Evolutionary conservation across 2,888 invertebrate species (phyloP), one percentile per base, ranked within the genome.

Genomic region (Cosmia trapezina): DNA sequence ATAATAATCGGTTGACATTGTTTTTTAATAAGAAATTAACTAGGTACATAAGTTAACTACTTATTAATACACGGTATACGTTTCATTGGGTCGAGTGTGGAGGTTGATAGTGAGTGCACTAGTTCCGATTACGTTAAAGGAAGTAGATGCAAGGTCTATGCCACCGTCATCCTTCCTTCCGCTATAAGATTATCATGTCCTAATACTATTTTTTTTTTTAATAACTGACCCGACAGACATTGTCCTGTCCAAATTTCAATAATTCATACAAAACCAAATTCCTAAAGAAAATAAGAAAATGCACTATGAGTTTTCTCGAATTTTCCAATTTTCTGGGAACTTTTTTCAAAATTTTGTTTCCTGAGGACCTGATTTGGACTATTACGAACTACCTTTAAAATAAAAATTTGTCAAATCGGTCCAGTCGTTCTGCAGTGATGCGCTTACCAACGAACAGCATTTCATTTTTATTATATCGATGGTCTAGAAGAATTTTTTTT

Each of bases 161-260:
- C 75, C 82, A 83, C 86, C 88, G 85, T 77, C 91, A 92, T 93
- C 90, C 93, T 94, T 93, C 92, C 94, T 95, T 95, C 95, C 95
- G 94, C 83, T 87, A 71, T 76, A 81, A 83, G 84, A 86, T 89
- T 89, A 91, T 89, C 83, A 62, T 81, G 74, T 76, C 73, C 78
- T 83, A 80, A 80, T 78, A 70, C 64, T 51, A n/a, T n/a, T n/a
- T n/a, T n/a, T n/a, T n/a, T n/a, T n/a, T n/a, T n/a, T n/a, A n/a
- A n/a, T n/a, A n/a, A n/a, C n/a, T n/a, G n/a, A n/a, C n/a, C n/a
- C n/a, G n/a, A n/a, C 51, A 51, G n/a, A 51, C n/a, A 1, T n/a
- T 51, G n/a, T n/a, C 4, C n/a, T 51, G n/a, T n/a, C n/a, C 11
- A 51, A 49, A 49, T 47, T 47, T 17, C 19, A 8, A 49, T 51